These are phyloP conservation scores for Passer domesticus DNA, from an alignment of 2,113 vertebrate genomes.

Conservation along the genomic window DNA sequence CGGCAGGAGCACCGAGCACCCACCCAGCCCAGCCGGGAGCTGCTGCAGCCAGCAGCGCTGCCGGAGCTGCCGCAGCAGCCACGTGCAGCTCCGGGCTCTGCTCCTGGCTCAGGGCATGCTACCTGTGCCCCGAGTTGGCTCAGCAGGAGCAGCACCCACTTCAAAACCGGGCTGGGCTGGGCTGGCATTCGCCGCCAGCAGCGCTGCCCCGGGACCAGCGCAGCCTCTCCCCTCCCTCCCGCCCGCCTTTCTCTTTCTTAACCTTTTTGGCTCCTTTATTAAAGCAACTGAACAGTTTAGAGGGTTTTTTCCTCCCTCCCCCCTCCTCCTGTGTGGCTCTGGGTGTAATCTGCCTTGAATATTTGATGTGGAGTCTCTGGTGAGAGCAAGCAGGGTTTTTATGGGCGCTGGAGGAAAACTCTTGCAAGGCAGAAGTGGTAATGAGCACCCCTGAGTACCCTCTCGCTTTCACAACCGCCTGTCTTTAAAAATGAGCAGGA, in stretches of 20 bases:
- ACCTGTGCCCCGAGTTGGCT: background rate
- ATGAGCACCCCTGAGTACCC: conserved; percentile 65
- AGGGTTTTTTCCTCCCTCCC: background rate
- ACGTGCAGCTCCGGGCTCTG: background rate
- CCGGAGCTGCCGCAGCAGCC: background rate
- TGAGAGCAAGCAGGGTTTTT: background rate
- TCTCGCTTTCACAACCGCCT: background rate
- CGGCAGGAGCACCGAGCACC: background rate
- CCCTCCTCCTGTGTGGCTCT: background rate
- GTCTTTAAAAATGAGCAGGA: conserved; percentile 41
- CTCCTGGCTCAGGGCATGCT: background rate
- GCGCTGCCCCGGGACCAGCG: background rate
- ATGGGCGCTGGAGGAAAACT: conserved; percentile 27
- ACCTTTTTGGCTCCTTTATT: conserved; percentile 36
- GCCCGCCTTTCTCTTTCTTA: background rate
- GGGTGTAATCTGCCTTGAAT: conserved; percentile 39
- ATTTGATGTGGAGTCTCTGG: conserved; percentile 34
- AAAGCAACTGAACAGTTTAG: conserved; percentile 45
- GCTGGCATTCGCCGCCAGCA: background rate
- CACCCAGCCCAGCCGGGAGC: background rate
- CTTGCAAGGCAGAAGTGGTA: conserved; percentile 32
- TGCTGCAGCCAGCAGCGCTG: background rate
- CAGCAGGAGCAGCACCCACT: background rate
- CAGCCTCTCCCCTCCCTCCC: background rate
- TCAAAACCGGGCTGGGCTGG: background rate